A percentile compares a stretch with the other conserved stretches of the same genome.
phyloP scores from a whole-genome alignment of 2,113 vertebrate genomes.

The Holacanthus passer region DNA sequence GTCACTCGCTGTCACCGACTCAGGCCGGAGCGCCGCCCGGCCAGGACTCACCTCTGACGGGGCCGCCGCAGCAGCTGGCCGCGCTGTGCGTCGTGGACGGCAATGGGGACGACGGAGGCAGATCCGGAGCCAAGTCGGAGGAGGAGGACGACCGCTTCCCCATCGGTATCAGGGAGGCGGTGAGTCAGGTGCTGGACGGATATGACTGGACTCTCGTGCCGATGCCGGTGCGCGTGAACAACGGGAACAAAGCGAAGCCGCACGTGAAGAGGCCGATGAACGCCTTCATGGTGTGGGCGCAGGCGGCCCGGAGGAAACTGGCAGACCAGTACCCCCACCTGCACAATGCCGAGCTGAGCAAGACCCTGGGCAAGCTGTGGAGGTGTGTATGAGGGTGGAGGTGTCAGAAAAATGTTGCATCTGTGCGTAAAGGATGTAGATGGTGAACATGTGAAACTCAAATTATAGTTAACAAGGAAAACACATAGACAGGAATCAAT shows the following conservation, averaged over 20 bases:
- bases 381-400: constrained; percentile 86
- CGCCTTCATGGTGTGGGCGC: constrained; percentile 98
- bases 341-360: constrained; percentile 99
- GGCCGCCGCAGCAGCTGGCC: constrained; percentile 82
- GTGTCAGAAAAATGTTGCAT: constrained; percentile 20
- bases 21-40: constrained; percentile 82
- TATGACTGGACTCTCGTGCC: constrained; percentile 99
- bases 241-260: constrained; percentile 95
- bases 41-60: constrained; percentile 84
- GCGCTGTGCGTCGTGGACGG: constrained; percentile 88
- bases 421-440: constrained; percentile 33
- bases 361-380: constrained; percentile 98
- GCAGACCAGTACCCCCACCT: constrained; percentile 98
- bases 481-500: constrained; percentile 1
- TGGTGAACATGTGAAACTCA: background rate
- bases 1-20: constrained; percentile 91
- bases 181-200: constrained; percentile 97
- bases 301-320: constrained; percentile 95
- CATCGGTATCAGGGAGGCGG: constrained; percentile 96
- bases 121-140: constrained; percentile 75
- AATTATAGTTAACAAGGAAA: background rate
- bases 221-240: constrained; percentile 97
- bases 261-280: constrained; percentile 97
- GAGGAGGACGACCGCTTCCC: constrained; percentile 94
- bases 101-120: constrained; percentile 73